These are phyloP conservation scores for Phallusia fumigata DNA, from an alignment of 23 tunicate species.

Conservation along the genomic window DNA sequence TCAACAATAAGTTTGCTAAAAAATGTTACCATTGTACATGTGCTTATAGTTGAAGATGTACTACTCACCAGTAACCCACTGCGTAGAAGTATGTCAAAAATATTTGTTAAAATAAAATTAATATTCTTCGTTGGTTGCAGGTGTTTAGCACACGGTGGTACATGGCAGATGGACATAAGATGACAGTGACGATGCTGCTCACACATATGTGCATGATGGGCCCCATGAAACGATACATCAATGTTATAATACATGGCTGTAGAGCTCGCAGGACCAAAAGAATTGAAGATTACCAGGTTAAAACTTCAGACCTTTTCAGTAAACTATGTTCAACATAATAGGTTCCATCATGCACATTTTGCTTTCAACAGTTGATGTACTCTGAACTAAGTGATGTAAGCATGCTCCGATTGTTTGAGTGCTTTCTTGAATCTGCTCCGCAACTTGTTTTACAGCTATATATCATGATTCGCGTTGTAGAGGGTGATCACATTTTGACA, in stretches of 20 bases:
- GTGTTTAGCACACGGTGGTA: conserved; percentile 88
- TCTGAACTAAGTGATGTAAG: conserved; percentile 90
- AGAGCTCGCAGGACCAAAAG: conserved; percentile 73
- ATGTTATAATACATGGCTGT: conserved; percentile 55
- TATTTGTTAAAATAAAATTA: too few species aligned
- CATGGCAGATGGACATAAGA: conserved; percentile 69
- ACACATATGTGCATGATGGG: conserved; percentile 76
- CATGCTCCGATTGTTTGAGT: conserved; percentile 94
- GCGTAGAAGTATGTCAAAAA: too few species aligned
- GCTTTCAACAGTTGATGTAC: conserved; percentile 55
- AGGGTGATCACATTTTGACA: conserved; percentile 80
- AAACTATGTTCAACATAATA: neutral
- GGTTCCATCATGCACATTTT: too few species aligned
- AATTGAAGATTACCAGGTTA: conserved; percentile 90
- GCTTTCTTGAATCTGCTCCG: conserved; percentile 92
- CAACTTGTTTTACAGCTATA: conserved; percentile 84
- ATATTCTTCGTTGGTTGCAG: conserved; percentile 15
- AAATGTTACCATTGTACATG: too few species aligned
- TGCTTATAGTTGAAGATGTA: too few species aligned
- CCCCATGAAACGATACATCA: conserved; percentile 75
- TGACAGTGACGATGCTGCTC: conserved; percentile 33
- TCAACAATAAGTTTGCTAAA: too few species aligned
- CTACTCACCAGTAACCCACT: too few species aligned
- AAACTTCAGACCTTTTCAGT: too few species aligned
- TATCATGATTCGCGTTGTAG: conserved; percentile 82